Evolutionary conservation across 2,888 invertebrate species (phyloP).

Genomic region (Dasypogon diadema): DNA sequence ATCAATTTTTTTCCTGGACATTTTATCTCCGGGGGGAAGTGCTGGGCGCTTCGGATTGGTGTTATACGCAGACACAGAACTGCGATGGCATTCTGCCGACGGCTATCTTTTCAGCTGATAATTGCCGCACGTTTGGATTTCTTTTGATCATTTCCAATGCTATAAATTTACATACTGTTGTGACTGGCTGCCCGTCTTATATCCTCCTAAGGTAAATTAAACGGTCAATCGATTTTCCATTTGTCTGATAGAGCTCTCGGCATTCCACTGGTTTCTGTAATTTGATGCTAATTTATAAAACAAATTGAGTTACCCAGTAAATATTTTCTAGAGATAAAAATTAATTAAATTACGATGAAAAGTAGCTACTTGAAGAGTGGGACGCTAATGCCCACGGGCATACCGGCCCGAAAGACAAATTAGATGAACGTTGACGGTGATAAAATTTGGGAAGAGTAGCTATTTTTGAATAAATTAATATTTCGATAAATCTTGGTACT

Average conservation of each 20-base stretch:
- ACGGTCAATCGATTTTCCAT: constrained; percentile 37
- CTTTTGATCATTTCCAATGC: constrained; percentile 20
- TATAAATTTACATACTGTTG: constrained; percentile 34
- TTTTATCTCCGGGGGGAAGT: constrained; percentile 11
- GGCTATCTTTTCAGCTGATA: constrained; percentile 28
- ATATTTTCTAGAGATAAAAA: constrained; percentile 34
- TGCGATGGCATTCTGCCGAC: constrained; percentile 9
- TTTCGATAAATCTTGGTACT: constrained; percentile 8
- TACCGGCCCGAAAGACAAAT: neutral
- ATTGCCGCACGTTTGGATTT: constrained; percentile 33
- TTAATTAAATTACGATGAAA: constrained; percentile 28
- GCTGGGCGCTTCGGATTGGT: neutral
- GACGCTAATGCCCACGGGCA: neutral
- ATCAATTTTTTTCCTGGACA: constrained; percentile 28
- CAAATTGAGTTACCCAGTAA: constrained; percentile 40
- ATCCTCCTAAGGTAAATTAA: constrained; percentile 21
- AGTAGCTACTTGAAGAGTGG: neutral
- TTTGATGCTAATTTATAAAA: constrained; percentile 44
- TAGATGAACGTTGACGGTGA: constrained; percentile 5
- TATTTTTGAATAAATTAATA: constrained; percentile 40
- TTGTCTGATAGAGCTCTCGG: neutral
- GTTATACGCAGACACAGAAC: neutral
- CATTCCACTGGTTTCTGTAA: constrained; percentile 9
- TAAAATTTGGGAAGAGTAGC: neutral
- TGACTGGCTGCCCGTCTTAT: neutral